Conservation (phyloP, 2,888 invertebrate genomes). For the Galeruca laticollis region DNA sequence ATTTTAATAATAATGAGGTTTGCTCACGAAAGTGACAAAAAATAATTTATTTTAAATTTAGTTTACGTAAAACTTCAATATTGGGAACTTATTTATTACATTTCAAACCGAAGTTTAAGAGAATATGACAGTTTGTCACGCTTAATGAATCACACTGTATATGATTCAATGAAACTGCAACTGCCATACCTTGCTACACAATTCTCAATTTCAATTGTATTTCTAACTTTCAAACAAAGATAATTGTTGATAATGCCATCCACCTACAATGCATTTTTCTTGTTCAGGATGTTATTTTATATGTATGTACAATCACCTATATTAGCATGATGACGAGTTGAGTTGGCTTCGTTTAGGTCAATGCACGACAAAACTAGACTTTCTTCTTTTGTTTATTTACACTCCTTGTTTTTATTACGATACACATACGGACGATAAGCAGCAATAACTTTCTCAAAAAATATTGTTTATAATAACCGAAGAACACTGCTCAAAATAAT, state of each 20-base stretch:
- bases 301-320: slow-evolving; percentile 14
- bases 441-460: no score
- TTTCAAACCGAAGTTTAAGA: no score
- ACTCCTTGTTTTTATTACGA: not conserved
- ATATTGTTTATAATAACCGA: no score
- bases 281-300: slow-evolving; percentile 16
- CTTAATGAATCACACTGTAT: no score
- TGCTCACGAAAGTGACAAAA: no score
- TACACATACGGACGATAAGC: not conserved
- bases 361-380: slow-evolving; percentile 2
- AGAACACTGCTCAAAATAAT: no score
- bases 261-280: slow-evolving; percentile 11
- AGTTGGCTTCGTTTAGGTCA: not conserved
- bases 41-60: no score
- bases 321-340: not conserved
- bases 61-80: no score
- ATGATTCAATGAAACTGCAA: not conserved
- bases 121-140: no score
- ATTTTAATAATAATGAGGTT: no score
- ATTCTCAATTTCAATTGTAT: not conserved
- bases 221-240: slow-evolving; percentile 1
- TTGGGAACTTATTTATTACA: no score
- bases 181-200: not conserved
- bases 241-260: not conserved
- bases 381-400: slow-evolving; percentile 18